phyloP scores from a whole-genome alignment of 2,888 invertebrate species.

The Cryptus viduatorius region DNA sequence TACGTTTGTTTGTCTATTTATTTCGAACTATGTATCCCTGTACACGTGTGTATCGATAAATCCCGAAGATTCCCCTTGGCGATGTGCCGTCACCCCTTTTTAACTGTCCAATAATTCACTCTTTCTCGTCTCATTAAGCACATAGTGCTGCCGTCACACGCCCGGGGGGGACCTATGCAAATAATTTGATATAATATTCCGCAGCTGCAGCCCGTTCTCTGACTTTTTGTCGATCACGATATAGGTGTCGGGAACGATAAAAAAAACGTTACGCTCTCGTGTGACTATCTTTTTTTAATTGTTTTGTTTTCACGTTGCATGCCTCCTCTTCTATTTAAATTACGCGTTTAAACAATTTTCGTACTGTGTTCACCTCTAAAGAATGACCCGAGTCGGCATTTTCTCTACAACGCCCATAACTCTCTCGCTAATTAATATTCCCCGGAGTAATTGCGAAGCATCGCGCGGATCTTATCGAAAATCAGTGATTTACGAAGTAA shows the following conservation, averaged over 20 bases:
- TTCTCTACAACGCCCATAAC: constrained; percentile 17
- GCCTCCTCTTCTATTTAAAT: background rate
- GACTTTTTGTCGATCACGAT: background rate
- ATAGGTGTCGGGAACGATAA: background rate
- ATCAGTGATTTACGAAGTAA: constrained; percentile 54
- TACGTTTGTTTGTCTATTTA: background rate
- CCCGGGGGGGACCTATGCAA: constrained; percentile 36
- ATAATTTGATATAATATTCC: constrained; percentile 22
- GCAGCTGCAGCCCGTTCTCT: constrained; percentile 39
- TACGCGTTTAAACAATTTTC: background rate
- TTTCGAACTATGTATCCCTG: background rate
- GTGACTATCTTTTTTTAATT: background rate
- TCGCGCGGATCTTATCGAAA: constrained; percentile 37
- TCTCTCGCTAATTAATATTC: constrained; percentile 39
- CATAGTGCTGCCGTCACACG: background rate
- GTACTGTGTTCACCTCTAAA: background rate
- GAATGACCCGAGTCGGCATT: background rate
- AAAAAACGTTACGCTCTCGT: background rate
- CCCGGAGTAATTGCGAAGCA: constrained; percentile 38
- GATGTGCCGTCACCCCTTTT: background rate
- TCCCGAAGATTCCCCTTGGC: background rate
- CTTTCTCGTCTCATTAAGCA: constrained; percentile 52
- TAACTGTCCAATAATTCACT: constrained; percentile 45
- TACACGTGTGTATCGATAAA: background rate
- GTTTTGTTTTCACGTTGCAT: background rate